Conservation (phyloP, 1,140 invertebrate genomes). For the Metopolophium dirhodum region DNA sequence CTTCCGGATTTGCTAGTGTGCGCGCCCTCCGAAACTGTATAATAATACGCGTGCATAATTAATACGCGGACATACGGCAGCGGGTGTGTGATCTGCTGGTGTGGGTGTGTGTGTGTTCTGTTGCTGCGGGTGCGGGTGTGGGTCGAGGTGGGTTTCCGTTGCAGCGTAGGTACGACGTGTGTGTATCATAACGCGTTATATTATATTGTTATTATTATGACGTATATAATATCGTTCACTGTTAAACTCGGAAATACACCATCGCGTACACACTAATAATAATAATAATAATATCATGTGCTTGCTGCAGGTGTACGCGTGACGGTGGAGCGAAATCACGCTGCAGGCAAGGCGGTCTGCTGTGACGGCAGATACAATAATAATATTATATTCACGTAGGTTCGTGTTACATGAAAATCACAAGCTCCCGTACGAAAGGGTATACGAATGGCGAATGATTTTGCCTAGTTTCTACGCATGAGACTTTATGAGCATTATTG, state of each 20-base stretch:
- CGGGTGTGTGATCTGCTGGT: not conserved
- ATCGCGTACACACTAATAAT: no score
- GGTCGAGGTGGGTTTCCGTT: not conserved
- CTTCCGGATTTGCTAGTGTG: not conserved
- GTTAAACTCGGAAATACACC: not conserved
- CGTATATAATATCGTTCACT: not conserved
- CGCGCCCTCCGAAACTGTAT: not conserved
- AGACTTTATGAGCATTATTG: no score
- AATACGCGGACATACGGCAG: not conserved
- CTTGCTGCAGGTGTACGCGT: no score
- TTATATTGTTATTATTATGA: not conserved
- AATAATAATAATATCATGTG: no score
- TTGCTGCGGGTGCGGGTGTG: not conserved
- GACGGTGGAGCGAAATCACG: not conserved
- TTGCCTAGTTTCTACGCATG: no score
- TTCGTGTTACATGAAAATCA: not conserved
- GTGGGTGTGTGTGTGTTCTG: not conserved
- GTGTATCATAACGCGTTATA: not conserved
- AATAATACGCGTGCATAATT: not conserved
- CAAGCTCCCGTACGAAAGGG: not conserved
- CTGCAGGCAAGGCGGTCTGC: not conserved
- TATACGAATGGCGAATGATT: no score
- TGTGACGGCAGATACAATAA: not conserved
- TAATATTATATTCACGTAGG: not conserved
- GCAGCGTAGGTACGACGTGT: not conserved